Base-by-base conservation (phyloP, 2,888 invertebrate genomes). In the Cryptus armator region DNA sequence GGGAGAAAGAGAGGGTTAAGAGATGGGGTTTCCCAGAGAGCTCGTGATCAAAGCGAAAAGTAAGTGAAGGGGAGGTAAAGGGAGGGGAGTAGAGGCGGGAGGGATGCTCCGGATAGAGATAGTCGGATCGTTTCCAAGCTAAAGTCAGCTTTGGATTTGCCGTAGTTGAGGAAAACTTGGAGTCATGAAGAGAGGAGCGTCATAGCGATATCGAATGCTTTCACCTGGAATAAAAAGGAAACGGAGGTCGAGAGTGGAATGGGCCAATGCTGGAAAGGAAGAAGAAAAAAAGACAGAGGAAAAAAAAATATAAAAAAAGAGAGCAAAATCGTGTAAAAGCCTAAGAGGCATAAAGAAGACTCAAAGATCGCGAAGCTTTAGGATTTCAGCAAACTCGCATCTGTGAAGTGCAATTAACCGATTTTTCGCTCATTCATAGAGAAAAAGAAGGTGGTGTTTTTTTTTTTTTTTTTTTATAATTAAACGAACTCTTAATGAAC, bases 21-120 rank as follows among this genome's bases (percentile, higher is more conserved):
- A 14, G 53, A 53, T n/a, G 1, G 37, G 12, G 37, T 9, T 24
- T 16, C 43, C 16, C 32, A 16, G 16, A 51, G 81, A 67, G 71
- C 72, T 44, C 79, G 48, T 86, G 86, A 88, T 88, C 87, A 88
- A 88, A 88, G 88, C 75, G 85, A 86, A 87, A 75, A 83, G 81
- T 87, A 86, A 87, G 87, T 87, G 86, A 83, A 85, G 81, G 86
- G 80, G 82, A 81, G 53, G 62, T 72, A 77, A 82, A 74, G 70
- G 72, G 72, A 72, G 37, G 37, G 37, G 1, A 9, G 37, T 7
- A 9, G 37, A 9, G 37, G 0, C 9, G 37, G 37, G 9, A 9
- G 9, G 37, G 24, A 24, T 24, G 24, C 68, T 37, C 24, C 29
- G 19, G 72, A 76, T 68, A 70, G 24, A 72, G 53, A 72, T 85